phyloP scores from a whole-genome alignment of 2,888 invertebrate genomes.

The Tetropium fuscum region DNA sequence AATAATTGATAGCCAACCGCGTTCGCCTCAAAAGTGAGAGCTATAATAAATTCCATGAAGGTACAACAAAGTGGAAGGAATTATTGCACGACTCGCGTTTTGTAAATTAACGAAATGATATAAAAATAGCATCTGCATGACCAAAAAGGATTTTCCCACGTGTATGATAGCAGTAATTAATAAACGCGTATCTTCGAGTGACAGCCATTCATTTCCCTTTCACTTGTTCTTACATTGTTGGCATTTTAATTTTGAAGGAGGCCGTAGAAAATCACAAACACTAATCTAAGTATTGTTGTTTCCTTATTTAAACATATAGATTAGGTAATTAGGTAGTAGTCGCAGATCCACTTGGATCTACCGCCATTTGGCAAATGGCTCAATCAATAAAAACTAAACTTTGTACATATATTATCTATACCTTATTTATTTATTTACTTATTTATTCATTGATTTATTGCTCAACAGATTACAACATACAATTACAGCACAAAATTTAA shows the following conservation, averaged over 20 bases:
- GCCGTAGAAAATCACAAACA: background rate
- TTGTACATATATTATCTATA: too few relatives aligned
- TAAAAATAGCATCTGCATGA: conserved; percentile 29
- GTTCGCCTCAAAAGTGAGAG: conserved; percentile 7
- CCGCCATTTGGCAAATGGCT: too few relatives aligned
- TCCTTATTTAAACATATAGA: too few relatives aligned
- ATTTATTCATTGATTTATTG: too few relatives aligned
- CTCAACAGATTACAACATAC: too few relatives aligned
- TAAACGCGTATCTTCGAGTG: conserved; percentile 19
- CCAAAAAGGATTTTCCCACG: conserved; percentile 29
- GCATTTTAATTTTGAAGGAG: too few relatives aligned
- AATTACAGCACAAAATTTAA: too few relatives aligned
- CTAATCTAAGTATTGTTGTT: background rate
- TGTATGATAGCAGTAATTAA: conserved; percentile 26
- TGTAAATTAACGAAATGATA: conserved; percentile 12
- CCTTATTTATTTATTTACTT: too few relatives aligned
- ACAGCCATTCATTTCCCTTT: conserved; percentile 14
- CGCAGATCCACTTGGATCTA: too few relatives aligned
- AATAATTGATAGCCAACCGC: conserved; percentile 14
- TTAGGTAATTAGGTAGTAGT: too few relatives aligned
- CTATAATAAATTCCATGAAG: conserved; percentile 9
- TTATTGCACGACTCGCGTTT: conserved; percentile 14
- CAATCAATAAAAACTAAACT: too few relatives aligned
- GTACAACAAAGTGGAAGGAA: conserved; percentile 13
- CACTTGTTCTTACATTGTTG: conserved; percentile 15